These are phyloP conservation scores for Chascanopsetta lugubris DNA, from an alignment of 2,113 vertebrate genomes.

Conservation along the genomic window DNA sequence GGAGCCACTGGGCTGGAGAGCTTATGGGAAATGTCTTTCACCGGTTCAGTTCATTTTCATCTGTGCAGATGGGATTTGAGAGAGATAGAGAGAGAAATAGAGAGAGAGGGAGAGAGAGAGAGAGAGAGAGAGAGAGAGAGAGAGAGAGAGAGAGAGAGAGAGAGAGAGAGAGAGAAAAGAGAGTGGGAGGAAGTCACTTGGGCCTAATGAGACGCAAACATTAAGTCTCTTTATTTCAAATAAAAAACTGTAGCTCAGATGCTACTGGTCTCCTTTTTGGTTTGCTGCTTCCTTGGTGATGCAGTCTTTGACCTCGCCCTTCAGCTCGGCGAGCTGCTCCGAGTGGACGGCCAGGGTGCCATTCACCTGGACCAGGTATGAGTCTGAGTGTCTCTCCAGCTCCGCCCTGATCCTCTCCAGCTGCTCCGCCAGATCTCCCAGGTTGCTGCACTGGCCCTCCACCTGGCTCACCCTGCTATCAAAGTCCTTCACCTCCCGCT, in stretches of 20 bases:
- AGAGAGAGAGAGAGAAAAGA: constrained; percentile 29
- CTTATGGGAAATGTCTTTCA: constrained; percentile 40
- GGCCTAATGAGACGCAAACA: constrained; percentile 46
- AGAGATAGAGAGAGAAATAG: constrained; percentile 30
- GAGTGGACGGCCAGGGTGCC: constrained; percentile 86
- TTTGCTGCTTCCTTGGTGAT: constrained; percentile 76
- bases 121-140: constrained; percentile 30
- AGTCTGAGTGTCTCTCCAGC: constrained; percentile 84
- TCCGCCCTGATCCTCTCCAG: constrained; percentile 84
- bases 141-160: constrained; percentile 31
- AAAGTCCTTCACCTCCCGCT: constrained; percentile 85
- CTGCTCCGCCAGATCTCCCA: constrained; percentile 81
- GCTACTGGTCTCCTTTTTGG: constrained; percentile 77
- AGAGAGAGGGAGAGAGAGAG: no score
- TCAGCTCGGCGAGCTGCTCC: constrained; percentile 87
- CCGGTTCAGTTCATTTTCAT: constrained; percentile 48
- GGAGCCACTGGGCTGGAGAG: constrained; percentile 27
- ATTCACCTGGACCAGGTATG: constrained; percentile 88
- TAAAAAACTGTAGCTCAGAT: constrained; percentile 42
- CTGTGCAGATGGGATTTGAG: constrained; percentile 31
- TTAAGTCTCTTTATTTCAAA: constrained; percentile 26
- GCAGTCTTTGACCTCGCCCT: constrained; percentile 87
- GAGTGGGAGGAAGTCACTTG: constrained; percentile 44
- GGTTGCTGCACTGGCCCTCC: constrained; percentile 84
- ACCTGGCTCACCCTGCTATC: constrained; percentile 87